Evolutionary conservation across 2,888 invertebrate species (phyloP), one percentile per base, ranked within the genome.

Genomic region (Rotaria socialis): DNA sequence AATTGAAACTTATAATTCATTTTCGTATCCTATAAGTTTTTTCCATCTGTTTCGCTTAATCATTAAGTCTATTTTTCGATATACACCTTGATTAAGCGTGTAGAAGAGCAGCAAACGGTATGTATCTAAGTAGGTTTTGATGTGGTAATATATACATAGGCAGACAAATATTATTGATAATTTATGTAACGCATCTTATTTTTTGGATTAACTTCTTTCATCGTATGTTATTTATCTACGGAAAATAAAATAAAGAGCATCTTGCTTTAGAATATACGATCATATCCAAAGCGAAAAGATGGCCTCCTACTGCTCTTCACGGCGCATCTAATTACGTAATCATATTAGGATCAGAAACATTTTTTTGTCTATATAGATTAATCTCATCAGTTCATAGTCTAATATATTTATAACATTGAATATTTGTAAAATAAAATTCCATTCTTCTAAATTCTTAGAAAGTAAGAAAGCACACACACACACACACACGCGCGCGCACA

Each of bases 341-440:
- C 67, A 67, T 67, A 67, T 67, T 67, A 67, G 67, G 67, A 67
- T 67, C 67, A 67, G 67, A 67, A 67, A 67, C 67, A 67, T 67
- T 67, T 67, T 67, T 67, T 35, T 67, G 27, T 67, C 52, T 52
- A 67, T 67, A 67, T 67, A 67, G 67, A 67, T 67, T 67, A 35
- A 67, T 67, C 67, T 67, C 67, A 67, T 67, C 67, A 67, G 4
- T 67, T 67, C 35, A 67, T 67, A 67, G 67, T 67, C 16, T 3
- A 19, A 35, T 41, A 35, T 67, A 16, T 67, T 11, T 67, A 67
- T 35, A 35, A 35, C 5, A 67, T 67, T 19, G 7, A 16, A 35
- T 67, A 19, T 67, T 35, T 67, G 7, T 67, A 16, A 19, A 67
- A 67, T 35, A 19, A 67, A 67, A 67, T 67, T 67, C 67, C 35